phyloP scores from a whole-genome alignment of 2,113 vertebrate genomes.

The Carollia perspicillata region DNA sequence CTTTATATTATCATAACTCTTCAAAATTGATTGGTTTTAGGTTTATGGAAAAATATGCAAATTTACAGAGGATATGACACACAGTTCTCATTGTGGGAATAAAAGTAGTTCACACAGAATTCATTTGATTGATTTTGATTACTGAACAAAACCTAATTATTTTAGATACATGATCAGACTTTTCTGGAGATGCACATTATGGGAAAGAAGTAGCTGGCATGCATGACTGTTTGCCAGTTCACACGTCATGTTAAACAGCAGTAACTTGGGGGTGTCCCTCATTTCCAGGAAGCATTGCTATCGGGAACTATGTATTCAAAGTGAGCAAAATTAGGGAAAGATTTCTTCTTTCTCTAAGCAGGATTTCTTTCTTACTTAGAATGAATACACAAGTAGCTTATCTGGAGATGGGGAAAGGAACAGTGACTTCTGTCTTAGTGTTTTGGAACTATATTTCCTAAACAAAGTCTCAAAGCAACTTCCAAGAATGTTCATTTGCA shows the following conservation, averaged over 20 bases:
- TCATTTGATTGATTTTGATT: slow-evolving; percentile 84
- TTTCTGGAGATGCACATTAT: slow-evolving; percentile 74
- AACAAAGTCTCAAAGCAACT: background rate
- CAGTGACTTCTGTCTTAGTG: background rate
- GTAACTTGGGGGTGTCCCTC: background rate
- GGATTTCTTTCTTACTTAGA: background rate
- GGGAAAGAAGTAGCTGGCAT: slow-evolving; percentile 73
- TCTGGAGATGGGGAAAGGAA: background rate
- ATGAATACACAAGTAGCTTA: background rate
- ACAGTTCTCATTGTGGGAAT: slow-evolving; percentile 78
- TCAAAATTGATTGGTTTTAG: slow-evolving; percentile 89
- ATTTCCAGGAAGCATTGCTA: background rate
- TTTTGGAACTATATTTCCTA: slow-evolving; percentile 31
- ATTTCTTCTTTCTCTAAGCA: background rate
- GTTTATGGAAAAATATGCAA: slow-evolving; percentile 88
- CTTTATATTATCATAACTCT: slow-evolving; percentile 88
- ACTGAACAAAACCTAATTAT: slow-evolving; percentile 85
- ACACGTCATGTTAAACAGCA: background rate
- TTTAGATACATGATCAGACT: slow-evolving; percentile 74
- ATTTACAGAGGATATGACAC: slow-evolving; percentile 74
- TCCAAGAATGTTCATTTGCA: background rate
- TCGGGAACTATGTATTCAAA: background rate
- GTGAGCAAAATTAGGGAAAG: background rate
- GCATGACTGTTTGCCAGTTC: slow-evolving; percentile 42
- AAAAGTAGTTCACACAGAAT: slow-evolving; percentile 82